Evolutionary conservation across 2,797 vertebrate species (phyloP), one percentile per base, ranked within the genome.

Genomic region (Labeo calbasu): DNA sequence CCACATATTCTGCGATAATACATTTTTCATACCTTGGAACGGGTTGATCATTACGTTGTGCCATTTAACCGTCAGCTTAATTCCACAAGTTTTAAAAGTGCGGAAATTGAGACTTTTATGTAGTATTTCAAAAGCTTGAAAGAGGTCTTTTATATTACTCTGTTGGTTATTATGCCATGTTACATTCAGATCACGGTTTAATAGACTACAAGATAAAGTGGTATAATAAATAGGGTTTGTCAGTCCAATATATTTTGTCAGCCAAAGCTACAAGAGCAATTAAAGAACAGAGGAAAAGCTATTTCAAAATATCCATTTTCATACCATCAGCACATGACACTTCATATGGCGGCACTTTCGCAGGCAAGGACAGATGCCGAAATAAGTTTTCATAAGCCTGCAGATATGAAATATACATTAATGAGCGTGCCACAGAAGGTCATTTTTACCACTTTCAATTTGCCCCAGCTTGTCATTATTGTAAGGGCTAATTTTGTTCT

Each of bases 401-500:
- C 36, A 77, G 68, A 73, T 73, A 59, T 79, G 73, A 82, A 85
- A 61, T 73, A 32, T 71, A 61, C 75, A 75, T 82, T 82, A 82
- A 82, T 75, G 75, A 85, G 69, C 50, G 3, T 66, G 59, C 36
- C 73, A 71, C 82, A 19, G 59, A 84, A 71, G 81, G 81, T 87
- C 84, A 84, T 75, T 80, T 70, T 75, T 73, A 80, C 25, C 43
- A 55, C 57, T 87, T 83, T 85, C 83, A 85, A 81, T 83, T 80
- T 85, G 28, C 65, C 68, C 63, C 50, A 23, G 66, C 71, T 28
- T 75, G 61, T 66, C 71, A 83, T 83, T 66, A 86, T 65, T 77
- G 69, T 40, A 57, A 81, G 43, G 71, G 53, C 32, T 55, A n/a
- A 48, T 80, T 80, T 79, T 51, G 46, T 46, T 61, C 70, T 61